Evolutionary conservation across 2,888 invertebrate genomes (phyloP), one percentile per base, ranked within the genome.

Genomic region (Petrolisthes manimaculis): DNA sequence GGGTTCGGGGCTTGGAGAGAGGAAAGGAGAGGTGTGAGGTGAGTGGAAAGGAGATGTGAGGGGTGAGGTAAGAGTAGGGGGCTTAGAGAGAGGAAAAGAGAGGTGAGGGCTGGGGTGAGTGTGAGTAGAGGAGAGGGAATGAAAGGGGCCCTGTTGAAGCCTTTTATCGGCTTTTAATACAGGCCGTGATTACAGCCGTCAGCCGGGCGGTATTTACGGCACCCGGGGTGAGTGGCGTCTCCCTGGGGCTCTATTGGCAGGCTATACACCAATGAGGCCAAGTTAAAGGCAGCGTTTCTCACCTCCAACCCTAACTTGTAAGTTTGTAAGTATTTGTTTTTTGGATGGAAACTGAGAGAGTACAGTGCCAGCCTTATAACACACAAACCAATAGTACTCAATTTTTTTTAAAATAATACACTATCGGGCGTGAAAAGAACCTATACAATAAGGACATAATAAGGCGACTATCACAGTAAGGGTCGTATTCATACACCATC

Each of bases 121-220:
- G 37, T 9, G 4, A 75, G 53, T 14, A 18, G 74, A 37, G 55
- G 54, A 77, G 67, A 82, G 74, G 51, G 77, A 69, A 37, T 83
- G 74, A 71, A 80, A 69, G 79, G 69, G 82, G 51, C 82, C 82
- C 53, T 82, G 82, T 82, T 82, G 82, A 53, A n/a, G 51, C 82
- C 82, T 61, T 82, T 82, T 82, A 82, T 82, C 82, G 69, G 67
- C 82, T 67, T 82, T 82, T 69, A 81, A 82, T 82, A 82, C 82
- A 67, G 18, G 51, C 8, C 5, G 82, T 82, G 82, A 82, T 82
- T 82, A 82, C 69, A 53, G 67, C 82, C 82, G 82, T 82, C 82
- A 14, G 53, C 82, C 67, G 67, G 24, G 21, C 69, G 67, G 67
- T 82, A 82, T 82, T 82, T 82, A 82, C 69, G 82, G n/a, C 18